These are phyloP conservation scores for Drosophila pegasa DNA, from an alignment of 2,888 invertebrate species.

Conservation along the genomic window DNA sequence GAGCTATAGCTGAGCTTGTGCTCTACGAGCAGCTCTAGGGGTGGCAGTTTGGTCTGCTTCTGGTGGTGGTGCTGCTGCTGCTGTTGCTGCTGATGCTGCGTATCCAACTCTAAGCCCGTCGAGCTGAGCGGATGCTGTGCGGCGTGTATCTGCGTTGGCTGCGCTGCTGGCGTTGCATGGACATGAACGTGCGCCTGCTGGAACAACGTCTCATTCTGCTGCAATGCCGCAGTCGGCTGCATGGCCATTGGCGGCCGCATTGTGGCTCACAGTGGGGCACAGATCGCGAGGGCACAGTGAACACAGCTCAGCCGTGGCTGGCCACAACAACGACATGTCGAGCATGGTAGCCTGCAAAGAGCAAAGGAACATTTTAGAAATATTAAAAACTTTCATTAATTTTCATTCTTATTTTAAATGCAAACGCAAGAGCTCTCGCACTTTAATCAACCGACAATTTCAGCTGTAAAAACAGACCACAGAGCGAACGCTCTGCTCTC, in stretches of 20 bases:
- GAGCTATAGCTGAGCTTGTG: slow-evolving; percentile 78
- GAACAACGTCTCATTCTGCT: slow-evolving; percentile 73
- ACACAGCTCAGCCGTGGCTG: slow-evolving; percentile 66
- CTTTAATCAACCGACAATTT: slow-evolving; percentile 1
- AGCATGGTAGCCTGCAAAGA: slow-evolving; percentile 44
- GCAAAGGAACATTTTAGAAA: background rate
- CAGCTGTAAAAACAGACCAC: slow-evolving; percentile 1
- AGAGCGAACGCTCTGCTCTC: background rate
- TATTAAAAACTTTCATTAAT: slow-evolving; percentile 2
- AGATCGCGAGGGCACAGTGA: background rate
- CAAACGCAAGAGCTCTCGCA: background rate
- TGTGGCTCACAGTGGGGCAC: slow-evolving; percentile 43
- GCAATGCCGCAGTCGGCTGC: slow-evolving; percentile 78
- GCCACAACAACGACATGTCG: slow-evolving; percentile 63
- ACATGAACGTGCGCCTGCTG: slow-evolving; percentile 48
- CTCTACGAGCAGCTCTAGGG: slow-evolving; percentile 77
- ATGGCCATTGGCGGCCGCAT: slow-evolving; percentile 81
- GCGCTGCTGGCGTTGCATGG: slow-evolving; percentile 44
- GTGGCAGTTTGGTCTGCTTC: slow-evolving; percentile 66
- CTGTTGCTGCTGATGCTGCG: slow-evolving; percentile 36
- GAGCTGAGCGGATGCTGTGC: slow-evolving; percentile 21
- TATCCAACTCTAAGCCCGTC: slow-evolving; percentile 24
- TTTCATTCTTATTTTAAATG: background rate
- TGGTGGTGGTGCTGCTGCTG: slow-evolving; percentile 35
- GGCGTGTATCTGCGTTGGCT: slow-evolving; percentile 18